These are phyloP conservation scores for Chymomyza procnemis DNA, from an alignment of 2,888 invertebrate genomes.

Conservation along the genomic window DNA sequence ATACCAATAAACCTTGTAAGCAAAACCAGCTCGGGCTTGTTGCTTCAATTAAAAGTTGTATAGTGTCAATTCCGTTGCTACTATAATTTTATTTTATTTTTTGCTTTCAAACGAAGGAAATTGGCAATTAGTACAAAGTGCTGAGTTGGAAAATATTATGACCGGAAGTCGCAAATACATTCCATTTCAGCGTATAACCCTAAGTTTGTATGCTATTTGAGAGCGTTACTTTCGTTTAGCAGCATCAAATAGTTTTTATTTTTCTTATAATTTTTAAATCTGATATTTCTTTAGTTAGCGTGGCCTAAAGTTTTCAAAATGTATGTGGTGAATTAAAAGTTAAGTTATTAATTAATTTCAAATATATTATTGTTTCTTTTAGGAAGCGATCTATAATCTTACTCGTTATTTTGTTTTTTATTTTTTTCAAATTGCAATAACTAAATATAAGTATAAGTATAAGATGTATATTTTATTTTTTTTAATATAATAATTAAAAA, in stretches of 20 bases:
- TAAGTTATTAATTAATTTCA: no score
- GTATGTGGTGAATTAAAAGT: no score
- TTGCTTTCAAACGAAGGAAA: constrained; percentile 1
- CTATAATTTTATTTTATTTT: not conserved
- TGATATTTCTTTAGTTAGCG: no score
- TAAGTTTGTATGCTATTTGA: not conserved
- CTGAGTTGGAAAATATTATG: not conserved
- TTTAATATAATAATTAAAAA: no score
- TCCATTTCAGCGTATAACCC: not conserved
- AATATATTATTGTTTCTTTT: no score
- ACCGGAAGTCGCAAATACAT: constrained; percentile 1
- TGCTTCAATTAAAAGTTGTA: constrained; percentile 2
- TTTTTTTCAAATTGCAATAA: no score
- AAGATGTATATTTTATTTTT: no score
- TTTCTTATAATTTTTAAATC: not conserved
- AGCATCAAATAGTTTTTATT: not conserved
- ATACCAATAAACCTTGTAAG: constrained; percentile 33
- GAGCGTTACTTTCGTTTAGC: not conserved
- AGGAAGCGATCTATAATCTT: no score
- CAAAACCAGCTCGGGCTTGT: constrained; percentile 7
- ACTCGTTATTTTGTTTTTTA: no score
- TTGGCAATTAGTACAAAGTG: constrained; percentile 6
- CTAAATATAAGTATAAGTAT: no score
- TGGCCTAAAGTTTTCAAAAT: no score
- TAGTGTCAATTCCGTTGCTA: not conserved